A percentile compares a stretch with the other conserved stretches of the same genome.
phyloP scores from a whole-genome alignment of 2,113 vertebrate genomes.

The Dicaeum eximium region DNA sequence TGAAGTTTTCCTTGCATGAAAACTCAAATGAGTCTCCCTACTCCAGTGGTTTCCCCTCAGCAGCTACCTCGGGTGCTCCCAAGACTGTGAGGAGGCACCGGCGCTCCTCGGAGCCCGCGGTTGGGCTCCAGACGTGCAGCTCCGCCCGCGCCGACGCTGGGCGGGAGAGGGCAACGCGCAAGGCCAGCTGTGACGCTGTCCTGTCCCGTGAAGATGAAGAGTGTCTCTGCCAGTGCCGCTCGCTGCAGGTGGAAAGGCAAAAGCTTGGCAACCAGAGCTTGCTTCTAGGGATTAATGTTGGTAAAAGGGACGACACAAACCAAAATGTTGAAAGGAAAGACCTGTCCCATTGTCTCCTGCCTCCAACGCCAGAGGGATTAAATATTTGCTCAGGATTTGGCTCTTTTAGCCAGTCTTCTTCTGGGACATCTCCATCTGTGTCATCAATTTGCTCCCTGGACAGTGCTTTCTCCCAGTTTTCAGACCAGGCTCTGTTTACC shows the following conservation, averaged over 20 bases:
- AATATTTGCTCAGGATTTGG: constrained; percentile 77
- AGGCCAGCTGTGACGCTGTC: constrained; percentile 82
- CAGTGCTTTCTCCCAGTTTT: constrained; percentile 90
- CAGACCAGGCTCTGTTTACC: constrained; percentile 78
- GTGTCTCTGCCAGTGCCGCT: constrained; percentile 68
- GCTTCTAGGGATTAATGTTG: constrained; percentile 68
- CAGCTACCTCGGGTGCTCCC: constrained; percentile 2
- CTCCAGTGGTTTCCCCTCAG: constrained; percentile 31
- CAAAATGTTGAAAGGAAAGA: constrained; percentile 65
- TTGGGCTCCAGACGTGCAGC: constrained; percentile 59
- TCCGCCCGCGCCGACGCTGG: not conserved
- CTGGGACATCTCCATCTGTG: constrained; percentile 83
- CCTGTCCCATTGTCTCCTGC: constrained; percentile 68
- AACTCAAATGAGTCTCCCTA: constrained; percentile 4
- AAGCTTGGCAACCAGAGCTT: constrained; percentile 71
- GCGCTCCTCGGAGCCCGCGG: constrained; percentile 82
- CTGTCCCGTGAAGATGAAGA: constrained; percentile 74
- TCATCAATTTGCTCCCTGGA: constrained; percentile 88
- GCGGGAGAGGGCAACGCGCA: constrained; percentile 65
- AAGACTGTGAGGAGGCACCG: constrained; percentile 72
- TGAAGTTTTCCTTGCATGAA: constrained; percentile 28
- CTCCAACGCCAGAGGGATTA: constrained; percentile 72
- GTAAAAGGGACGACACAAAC: constrained; percentile 54
- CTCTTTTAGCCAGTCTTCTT: constrained; percentile 88
- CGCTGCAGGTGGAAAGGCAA: constrained; percentile 79